phyloP scores from a whole-genome alignment of 2,113 vertebrate species.

The Nanorana parkeri region DNA sequence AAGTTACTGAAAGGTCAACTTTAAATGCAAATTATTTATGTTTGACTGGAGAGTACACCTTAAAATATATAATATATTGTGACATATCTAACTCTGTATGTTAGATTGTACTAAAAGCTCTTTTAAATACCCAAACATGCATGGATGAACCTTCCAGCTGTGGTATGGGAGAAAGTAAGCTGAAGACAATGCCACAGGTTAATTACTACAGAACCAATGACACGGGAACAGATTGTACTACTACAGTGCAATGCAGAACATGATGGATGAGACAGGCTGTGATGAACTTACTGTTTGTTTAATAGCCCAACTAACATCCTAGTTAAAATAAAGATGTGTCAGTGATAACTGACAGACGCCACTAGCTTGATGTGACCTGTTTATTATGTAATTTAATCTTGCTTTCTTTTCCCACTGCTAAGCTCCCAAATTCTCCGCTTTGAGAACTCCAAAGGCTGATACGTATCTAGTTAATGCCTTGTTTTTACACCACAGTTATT shows the following conservation, averaged over 20 bases:
- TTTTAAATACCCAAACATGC: no score
- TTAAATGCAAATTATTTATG: no score
- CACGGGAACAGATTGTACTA: not conserved
- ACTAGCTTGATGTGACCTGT: conserved; percentile 3
- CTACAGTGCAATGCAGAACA: not conserved
- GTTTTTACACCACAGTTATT: conserved; percentile 9
- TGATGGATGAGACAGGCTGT: conserved; percentile 2
- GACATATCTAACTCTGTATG: no score
- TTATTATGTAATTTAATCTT: conserved; percentile 46
- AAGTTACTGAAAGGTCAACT: no score
- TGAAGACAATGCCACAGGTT: no score
- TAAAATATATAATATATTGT: no score
- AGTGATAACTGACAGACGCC: conserved; percentile 42
- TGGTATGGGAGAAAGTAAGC: no score
- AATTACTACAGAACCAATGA: no score
- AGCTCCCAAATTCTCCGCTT: not conserved
- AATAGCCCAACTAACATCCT: not conserved
- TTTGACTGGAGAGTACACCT: no score
- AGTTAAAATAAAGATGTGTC: conserved; percentile 31
- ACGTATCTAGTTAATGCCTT: conserved; percentile 36
- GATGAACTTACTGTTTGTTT: conserved; percentile 6
- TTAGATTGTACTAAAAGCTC: no score
- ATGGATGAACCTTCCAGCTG: no score
- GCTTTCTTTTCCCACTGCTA: not conserved
- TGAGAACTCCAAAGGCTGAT: conserved; percentile 29